Evolutionary conservation across 2,113 vertebrate species (phyloP), one percentile per base, ranked within the genome.

Genomic region (Erythrocercus mccallii): DNA sequence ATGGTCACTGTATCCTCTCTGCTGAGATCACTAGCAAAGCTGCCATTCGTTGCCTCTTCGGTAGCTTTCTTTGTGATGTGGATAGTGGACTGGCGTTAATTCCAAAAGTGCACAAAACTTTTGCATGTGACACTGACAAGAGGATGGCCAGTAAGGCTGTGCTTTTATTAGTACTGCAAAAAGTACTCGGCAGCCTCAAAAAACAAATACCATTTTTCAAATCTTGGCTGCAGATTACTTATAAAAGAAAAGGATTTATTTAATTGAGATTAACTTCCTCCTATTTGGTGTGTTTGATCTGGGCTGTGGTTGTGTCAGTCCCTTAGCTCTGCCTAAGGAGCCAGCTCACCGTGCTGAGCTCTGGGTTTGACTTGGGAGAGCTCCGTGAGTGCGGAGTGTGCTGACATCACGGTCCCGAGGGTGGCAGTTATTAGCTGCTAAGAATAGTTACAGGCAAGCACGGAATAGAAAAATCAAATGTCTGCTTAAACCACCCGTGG

Each of bases 361-460:
- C 86, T 94, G 53, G 78, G 35, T 70, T 82, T 96, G 85, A 19
- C 79, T 97, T 62, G 72, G 12, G 56, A 94, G 93, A 92, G 92
- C 92, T 91, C 81, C 6, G 1, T 85, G 58, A 94, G 96, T 50
- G 79, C 35, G 16, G 95, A 77, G 91, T 47, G 60, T 42, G 84
- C 61, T 97, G 96, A 97, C 86, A 94, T 97, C 96, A 97, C 50
- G 19, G 90, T 95, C 94, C 95, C 95, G 45, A 80, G 81, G 81
- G 91, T 95, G 95, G 74, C 96, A 94, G 90, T 91, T 95, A 95
- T 95, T 81, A 96, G 91, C 60, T 85, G 95, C 96, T 97, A 96
- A 97, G 95, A 97, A 97, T 96, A 97, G 96, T 86, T 95, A 83
- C 81, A 91, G 87, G 89, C 92, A 89, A 97, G 90, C 71, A 94